Evolutionary conservation across 2,888 invertebrate genomes (phyloP).

Genomic region (Caenorhabditis zanzibari): DNA sequence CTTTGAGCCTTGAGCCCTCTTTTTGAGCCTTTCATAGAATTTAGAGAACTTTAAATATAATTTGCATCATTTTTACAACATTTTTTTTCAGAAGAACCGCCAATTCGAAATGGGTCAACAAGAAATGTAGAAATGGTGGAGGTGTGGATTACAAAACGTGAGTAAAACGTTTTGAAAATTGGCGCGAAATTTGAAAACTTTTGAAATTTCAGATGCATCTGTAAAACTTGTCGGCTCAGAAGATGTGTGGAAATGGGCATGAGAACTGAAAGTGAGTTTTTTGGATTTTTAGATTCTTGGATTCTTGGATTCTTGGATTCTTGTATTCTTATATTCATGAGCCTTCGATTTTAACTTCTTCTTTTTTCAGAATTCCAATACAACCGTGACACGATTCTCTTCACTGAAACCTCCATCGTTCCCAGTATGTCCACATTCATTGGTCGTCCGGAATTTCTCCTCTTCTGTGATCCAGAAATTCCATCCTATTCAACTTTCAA

Average conservation of each 20-base stretch:
- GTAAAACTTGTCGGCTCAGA: constrained; percentile 16
- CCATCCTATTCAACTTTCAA: constrained; percentile 9
- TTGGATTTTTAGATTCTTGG: not conserved
- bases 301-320: not conserved
- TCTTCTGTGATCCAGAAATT: constrained; percentile 11
- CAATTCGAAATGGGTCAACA: constrained; percentile 1
- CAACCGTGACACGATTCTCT: constrained; percentile 12
- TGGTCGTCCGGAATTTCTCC: constrained; percentile 7
- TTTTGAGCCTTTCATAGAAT: no score
- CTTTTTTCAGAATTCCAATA: constrained; percentile 25
- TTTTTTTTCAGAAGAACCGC: constrained; percentile 11
- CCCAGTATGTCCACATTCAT: not conserved
- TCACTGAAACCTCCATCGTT: not conserved
- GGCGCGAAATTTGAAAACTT: not conserved
- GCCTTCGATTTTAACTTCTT: no score
- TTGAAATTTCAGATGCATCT: constrained; percentile 3
- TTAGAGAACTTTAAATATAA: no score
- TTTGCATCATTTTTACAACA: no score
- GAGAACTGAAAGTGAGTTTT: constrained; percentile 9
- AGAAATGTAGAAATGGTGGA: constrained; percentile 2
- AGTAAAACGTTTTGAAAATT: constrained; percentile 4
- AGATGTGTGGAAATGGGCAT: constrained; percentile 12
- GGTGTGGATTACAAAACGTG: not conserved
- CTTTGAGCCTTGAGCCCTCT: no score
- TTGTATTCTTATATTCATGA: no score